A percentile compares a stretch with the other conserved stretches of the same genome.
phyloP scores from a whole-genome alignment of 2,797 vertebrate genomes.

The Sparus aurata region DNA sequence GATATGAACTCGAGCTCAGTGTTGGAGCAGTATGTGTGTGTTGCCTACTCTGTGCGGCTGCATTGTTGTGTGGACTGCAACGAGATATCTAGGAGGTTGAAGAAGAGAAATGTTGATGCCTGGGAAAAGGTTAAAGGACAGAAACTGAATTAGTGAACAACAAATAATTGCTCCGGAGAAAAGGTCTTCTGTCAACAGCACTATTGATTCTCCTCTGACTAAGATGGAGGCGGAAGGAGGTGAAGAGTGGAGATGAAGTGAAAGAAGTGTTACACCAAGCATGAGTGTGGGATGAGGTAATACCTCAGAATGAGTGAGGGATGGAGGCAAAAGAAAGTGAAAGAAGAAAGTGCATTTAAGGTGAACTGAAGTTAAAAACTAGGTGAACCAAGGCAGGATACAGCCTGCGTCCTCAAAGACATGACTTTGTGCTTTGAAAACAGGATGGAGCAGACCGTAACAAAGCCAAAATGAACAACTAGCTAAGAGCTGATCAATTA shows the following conservation, averaged over 20 bases:
- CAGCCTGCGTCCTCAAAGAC: no score
- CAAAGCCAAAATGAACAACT: no score
- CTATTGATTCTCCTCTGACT: slow-evolving; percentile 24
- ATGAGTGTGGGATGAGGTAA: background rate
- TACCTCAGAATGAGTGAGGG: background rate
- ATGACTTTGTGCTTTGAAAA: no score
- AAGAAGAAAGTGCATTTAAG: background rate
- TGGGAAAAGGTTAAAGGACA: slow-evolving; percentile 49
- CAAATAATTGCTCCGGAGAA: slow-evolving; percentile 15
- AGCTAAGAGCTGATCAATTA: no score
- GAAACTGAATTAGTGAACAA: slow-evolving; percentile 11
- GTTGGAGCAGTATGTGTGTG: background rate
- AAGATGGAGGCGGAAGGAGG: background rate
- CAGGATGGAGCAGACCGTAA: no score
- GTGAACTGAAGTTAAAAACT: no score
- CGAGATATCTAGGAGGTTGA: slow-evolving; percentile 58
- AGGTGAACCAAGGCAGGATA: no score
- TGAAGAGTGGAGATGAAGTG: background rate
- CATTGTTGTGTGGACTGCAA: background rate
- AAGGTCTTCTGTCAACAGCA: slow-evolving; percentile 18
- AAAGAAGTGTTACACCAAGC: background rate
- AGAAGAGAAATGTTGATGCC: slow-evolving; percentile 55
- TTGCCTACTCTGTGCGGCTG: background rate
- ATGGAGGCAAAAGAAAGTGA: background rate
- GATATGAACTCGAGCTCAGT: background rate